These are phyloP conservation scores for Drosophila kohkoa DNA, from an alignment of 1,140 invertebrate genomes.

Conservation along the genomic window DNA sequence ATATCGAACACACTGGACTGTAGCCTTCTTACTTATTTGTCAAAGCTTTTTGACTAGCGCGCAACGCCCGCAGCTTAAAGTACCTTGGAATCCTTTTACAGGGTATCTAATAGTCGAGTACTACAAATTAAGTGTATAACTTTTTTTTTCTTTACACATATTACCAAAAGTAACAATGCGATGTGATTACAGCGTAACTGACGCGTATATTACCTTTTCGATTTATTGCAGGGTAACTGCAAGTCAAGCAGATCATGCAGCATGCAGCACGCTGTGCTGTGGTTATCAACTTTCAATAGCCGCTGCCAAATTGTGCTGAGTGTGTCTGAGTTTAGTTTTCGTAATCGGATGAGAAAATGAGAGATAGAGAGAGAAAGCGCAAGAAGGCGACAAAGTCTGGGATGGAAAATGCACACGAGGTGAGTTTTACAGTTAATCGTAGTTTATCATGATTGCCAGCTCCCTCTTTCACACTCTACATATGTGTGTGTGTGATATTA, in stretches of 20 bases:
- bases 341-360: conserved; percentile 11
- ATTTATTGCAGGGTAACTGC: neutral
- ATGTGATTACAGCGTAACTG: neutral
- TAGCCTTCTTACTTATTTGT: too few relatives aligned
- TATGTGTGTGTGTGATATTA: conserved; percentile 9
- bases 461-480: neutral
- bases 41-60: too few relatives aligned
- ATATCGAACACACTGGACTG: neutral
- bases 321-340: neutral
- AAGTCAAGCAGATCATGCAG: neutral
- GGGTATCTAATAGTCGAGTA: neutral
- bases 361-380: too few relatives aligned
- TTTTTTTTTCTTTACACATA: too few relatives aligned
- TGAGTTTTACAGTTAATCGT: conserved; percentile 10
- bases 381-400: neutral
- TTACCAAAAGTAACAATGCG: too few relatives aligned
- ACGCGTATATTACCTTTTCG: neutral
- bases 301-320: conserved; percentile 16
- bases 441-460: conserved; percentile 9
- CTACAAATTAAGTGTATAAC: neutral
- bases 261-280: neutral
- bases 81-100: neutral
- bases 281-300: conserved; percentile 1
- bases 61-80: too few relatives aligned
- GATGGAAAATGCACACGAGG: conserved; percentile 13